Evolutionary conservation across 2,113 vertebrate genomes (phyloP).

Genomic region (Megaptera novaeangliae): DNA sequence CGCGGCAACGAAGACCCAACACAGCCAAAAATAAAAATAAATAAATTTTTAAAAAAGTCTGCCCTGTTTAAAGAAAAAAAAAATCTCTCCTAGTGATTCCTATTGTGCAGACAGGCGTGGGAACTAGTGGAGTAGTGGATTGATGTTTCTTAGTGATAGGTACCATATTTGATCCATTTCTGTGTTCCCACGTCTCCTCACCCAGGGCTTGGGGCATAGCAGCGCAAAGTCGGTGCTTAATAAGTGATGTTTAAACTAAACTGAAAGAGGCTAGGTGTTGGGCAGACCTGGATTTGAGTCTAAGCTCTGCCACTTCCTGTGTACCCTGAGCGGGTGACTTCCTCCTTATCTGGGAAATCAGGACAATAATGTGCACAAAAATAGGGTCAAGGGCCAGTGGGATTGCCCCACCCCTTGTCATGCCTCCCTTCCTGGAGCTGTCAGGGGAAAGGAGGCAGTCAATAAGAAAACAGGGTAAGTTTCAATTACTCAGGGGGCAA

Average conservation of each 20-base stretch:
- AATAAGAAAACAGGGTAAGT: neutral
- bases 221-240: neutral
- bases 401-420: fast-evolving
- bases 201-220: neutral
- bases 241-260: neutral
- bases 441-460: neutral
- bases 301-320: neutral
- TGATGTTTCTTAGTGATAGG: neutral
- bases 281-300: neutral
- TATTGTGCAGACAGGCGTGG: neutral
- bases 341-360: neutral
- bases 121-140: neutral
- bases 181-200: neutral
- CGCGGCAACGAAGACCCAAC: too few species aligned
- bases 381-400: neutral
- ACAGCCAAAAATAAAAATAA: too few species aligned
- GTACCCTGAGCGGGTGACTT: neutral
- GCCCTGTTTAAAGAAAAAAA: too few species aligned
- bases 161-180: neutral
- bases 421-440: neutral
- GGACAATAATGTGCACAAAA: neutral
- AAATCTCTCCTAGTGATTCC: neutral
- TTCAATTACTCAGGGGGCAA: neutral
- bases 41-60: too few species aligned
- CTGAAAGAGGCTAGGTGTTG: neutral